Base-by-base conservation (phyloP, 2,797 vertebrate species). In the Sebastes goodei region DNA sequence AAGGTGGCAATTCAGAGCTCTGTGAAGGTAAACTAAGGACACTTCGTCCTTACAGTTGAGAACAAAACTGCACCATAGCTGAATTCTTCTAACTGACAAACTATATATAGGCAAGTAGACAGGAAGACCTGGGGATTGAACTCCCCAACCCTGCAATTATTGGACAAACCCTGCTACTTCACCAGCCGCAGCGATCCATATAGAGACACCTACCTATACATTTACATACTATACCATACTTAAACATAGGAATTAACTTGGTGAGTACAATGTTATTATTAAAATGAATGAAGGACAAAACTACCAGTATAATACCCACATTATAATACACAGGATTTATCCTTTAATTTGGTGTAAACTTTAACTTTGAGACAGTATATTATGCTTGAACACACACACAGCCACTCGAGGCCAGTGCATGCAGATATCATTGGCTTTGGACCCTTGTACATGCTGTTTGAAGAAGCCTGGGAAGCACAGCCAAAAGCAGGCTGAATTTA, bases 401-500 rank as follows among this genome's bases (percentile, higher is more conserved):
- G 21, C 5, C 29, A 66, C 14, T n/a, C 5, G 5, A n/a, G 69
- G 49, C n/a, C 32, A 30, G 67, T 21, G 35, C 52, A 27, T 52
- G 53, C 23, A 75, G 7, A 55, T 79, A 71, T 66, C 33, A 21
- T 30, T 68, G 80, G 42, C 35, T 71, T 30, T 49, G 27, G 64
- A 30, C 29, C 14, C 8, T 56, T 64, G 52, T 46, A 49, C 29
- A 7, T 32, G 38, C 30, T 80, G 65, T 42, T 49, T 88, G 69
- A 29, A 66, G 56, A 59, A 73, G 52, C 33, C 67, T 81, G 82
- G 80, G 77, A 82, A 83, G 78, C 63, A 10, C 75, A 70, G 83
- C 71, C 74, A 82, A 90, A 90, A 82, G 63, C 85, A 84, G 83
- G 90, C 83, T 89, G 81, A 90, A 91, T 94, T 93, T 94, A 95